Evolutionary conservation across 2,113 vertebrate species (phyloP), one percentile per base, ranked within the genome.

Genomic region (Saguinus midas): DNA sequence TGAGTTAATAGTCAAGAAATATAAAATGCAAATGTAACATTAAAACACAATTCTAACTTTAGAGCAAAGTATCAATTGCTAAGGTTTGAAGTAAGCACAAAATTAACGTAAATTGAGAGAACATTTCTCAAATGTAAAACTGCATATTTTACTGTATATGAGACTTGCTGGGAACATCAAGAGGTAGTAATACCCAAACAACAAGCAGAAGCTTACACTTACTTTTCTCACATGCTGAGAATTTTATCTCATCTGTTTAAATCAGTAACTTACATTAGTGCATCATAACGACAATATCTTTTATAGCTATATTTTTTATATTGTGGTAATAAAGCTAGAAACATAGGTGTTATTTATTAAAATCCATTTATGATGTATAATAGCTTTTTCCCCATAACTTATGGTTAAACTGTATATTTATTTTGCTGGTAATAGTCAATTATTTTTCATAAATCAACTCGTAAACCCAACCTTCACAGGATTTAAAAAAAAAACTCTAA

Each of bases 41-140:
- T 95, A 92, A 96, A 91, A 94, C 35, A 90, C 5, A 96, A 80
- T 90, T 93, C 61, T 87, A 93, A 80, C 94, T 92, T 95, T 84
- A 94, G 83, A 94, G 43, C 9, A 90, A 97, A 76, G 70, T 72
- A 90, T 45, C 66, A 91, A 70, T 95, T 91, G 68, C 45, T 91
- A 89, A 84, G 50, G 25, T 89, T n/a, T 88, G n/a, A 82, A 93
- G 93, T 95, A 96, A 94, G 29, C 20, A 95, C 43, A 88, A 17
- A 72, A 16, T 90, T 73, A 75, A 93, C 73, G 11, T 89, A 89
- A 96, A 76, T 10, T 79, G 90, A 87, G 11, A 95, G 43, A 91
- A 88, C 20, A 90, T 35, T 80, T 94, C 57, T 92, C 45, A 66
- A 94, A 86, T 87, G 29, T 57, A 80, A 96, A 95, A 93, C 9